A percentile compares a stretch with the other conserved stretches of the same genome.
phyloP scores from a whole-genome alignment of 2,797 vertebrate species.

The Pachyuromys duprasi region DNA sequence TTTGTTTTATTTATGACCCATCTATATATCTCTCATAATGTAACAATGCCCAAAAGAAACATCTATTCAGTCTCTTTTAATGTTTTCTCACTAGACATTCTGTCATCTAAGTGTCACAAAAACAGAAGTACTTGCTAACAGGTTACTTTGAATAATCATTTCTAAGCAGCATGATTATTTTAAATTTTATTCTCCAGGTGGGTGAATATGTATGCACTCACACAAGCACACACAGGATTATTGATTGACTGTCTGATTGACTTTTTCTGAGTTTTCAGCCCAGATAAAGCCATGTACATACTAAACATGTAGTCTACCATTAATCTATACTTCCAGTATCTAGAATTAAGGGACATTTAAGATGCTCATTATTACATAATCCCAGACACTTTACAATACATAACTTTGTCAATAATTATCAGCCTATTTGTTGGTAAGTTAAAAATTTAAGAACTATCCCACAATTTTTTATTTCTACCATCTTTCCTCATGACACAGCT shows the following conservation, averaged over 20 bases:
- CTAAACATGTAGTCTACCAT: background rate
- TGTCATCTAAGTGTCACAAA: background rate
- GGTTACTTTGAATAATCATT: background rate
- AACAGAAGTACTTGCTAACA: background rate
- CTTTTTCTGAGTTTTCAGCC: background rate
- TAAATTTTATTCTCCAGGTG: background rate
- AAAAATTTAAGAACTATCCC: background rate
- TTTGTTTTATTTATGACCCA: background rate
- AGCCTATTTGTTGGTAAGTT: background rate
- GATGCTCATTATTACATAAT: background rate
- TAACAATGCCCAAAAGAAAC: background rate
- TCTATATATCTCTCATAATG: background rate
- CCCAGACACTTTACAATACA: background rate
- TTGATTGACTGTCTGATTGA: background rate
- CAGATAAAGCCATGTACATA: background rate
- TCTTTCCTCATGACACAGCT: background rate
- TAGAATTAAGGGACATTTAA: background rate
- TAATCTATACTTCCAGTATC: rapidly evolving
- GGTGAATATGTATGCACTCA: background rate
- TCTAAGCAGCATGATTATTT: background rate
- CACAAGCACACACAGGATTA: background rate
- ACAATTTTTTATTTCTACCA: background rate
- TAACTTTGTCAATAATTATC: background rate
- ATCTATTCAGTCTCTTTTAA: background rate
- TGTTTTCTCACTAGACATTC: background rate